Evolutionary conservation across 37 sponge, comb jelly and placozoan species (phyloP).

Genomic region (Mnemiopsis leidyi): DNA sequence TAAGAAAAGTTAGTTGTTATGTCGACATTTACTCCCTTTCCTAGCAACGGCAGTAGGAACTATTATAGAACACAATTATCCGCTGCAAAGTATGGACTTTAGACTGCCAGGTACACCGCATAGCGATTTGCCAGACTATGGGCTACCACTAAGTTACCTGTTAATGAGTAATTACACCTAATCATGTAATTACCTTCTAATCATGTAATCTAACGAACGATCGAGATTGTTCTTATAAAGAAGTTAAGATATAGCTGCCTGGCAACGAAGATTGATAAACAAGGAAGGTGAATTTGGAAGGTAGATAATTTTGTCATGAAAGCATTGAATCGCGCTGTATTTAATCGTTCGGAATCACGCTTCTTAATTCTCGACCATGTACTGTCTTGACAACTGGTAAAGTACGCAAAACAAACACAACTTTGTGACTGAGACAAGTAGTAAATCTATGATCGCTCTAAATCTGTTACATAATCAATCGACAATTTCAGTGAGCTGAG

Average conservation of each 20-base stretch:
- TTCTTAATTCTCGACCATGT: background rate
- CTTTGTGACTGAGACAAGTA: no score
- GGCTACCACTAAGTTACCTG: background rate
- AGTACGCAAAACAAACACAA: background rate
- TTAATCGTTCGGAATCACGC: background rate
- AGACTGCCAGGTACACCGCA: no score
- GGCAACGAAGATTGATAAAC: background rate
- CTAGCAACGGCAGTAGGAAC: background rate
- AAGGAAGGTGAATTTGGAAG: background rate
- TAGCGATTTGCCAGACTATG: background rate
- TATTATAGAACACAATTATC: background rate
- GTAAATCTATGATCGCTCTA: no score
- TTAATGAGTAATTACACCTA: background rate
- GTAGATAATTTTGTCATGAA: background rate
- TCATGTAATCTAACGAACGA: no score
- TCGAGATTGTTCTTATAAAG: no score
- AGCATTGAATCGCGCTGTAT: background rate
- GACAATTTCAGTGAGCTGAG: slow-evolving; percentile 36
- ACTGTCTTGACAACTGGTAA: background rate
- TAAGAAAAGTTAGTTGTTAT: background rate
- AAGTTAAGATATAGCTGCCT: background rate
- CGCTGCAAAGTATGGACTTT: background rate
- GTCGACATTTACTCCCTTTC: background rate
- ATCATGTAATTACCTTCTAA: no score
- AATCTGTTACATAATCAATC: background rate